Conservation (phyloP, 2,113 vertebrate genomes). For the Cervus canadensis region DNA sequence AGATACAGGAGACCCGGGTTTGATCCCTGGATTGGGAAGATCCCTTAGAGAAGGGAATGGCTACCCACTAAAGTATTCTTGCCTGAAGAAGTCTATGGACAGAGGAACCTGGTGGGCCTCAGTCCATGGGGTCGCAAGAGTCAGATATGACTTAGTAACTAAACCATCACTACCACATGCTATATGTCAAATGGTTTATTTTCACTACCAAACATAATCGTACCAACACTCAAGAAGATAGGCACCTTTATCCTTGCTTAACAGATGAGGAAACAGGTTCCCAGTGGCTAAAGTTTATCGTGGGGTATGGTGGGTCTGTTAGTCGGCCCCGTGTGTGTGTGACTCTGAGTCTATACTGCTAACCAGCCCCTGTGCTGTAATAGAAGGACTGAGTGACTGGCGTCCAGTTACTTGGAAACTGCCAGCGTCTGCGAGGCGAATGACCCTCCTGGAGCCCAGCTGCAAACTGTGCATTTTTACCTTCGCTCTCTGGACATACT, state of each 20-base stretch:
- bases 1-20: not conserved
- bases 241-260: not conserved
- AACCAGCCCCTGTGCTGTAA: not conserved
- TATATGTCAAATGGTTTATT: not conserved
- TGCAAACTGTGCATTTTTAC: not conserved
- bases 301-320: not conserved
- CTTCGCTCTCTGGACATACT: rapidly evolving
- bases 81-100: not conserved
- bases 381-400: not conserved
- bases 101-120: not conserved
- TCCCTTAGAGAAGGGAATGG: not conserved
- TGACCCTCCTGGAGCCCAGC: not conserved
- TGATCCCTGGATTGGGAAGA: not conserved
- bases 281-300: not conserved
- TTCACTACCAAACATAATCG: not conserved
- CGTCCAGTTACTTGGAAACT: not conserved
- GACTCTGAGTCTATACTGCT: not conserved
- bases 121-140: not conserved
- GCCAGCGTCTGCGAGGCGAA: not conserved
- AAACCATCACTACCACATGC: not conserved
- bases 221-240: not conserved
- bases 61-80: not conserved
- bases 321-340: not conserved
- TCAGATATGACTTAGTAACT: not conserved
- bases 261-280: not conserved